phyloP scores from a whole-genome alignment of 64 coral and sea anemone genomes.

The Stichodactyla mertensii region DNA sequence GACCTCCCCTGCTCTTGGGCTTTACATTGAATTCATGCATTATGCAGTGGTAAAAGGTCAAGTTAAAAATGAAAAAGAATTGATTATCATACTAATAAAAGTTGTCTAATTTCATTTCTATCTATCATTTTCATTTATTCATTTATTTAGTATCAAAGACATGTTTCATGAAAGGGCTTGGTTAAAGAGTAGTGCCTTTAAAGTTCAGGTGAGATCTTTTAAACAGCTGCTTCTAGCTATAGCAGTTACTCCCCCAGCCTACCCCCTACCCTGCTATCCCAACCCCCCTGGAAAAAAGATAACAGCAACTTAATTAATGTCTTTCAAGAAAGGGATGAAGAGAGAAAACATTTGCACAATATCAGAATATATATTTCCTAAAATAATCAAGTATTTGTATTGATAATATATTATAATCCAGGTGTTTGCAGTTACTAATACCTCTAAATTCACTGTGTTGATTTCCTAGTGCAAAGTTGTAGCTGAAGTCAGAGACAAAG shows the following conservation, averaged over 20 bases:
- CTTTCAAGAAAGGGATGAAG: too few relatives aligned
- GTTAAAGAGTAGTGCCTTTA: slow-evolving; percentile 37
- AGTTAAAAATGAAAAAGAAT: background rate
- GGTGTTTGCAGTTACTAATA: background rate
- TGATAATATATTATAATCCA: too few relatives aligned
- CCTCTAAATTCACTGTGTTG: background rate
- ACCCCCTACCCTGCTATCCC: background rate
- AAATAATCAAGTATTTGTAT: background rate
- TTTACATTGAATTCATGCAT: too few relatives aligned
- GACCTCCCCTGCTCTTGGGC: too few relatives aligned
- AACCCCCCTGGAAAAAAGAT: background rate
- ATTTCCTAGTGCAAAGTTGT: slow-evolving; percentile 63
- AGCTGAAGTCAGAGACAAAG: slow-evolving; percentile 61
- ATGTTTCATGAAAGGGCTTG: slow-evolving; percentile 52
- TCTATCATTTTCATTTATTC: background rate
- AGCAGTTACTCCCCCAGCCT: too few relatives aligned
- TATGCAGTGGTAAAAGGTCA: background rate
- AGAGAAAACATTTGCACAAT: too few relatives aligned
- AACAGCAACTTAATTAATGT: too few relatives aligned
- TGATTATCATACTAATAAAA: background rate
- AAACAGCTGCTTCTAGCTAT: too few relatives aligned
- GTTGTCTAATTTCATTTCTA: background rate
- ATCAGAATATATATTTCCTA: background rate
- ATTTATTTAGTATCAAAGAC: slow-evolving; percentile 39
- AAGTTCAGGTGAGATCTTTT: slow-evolving; percentile 27